These are phyloP conservation scores for Ceyx cyanopectus DNA, from an alignment of 2,113 vertebrate species.

Conservation along the genomic window DNA sequence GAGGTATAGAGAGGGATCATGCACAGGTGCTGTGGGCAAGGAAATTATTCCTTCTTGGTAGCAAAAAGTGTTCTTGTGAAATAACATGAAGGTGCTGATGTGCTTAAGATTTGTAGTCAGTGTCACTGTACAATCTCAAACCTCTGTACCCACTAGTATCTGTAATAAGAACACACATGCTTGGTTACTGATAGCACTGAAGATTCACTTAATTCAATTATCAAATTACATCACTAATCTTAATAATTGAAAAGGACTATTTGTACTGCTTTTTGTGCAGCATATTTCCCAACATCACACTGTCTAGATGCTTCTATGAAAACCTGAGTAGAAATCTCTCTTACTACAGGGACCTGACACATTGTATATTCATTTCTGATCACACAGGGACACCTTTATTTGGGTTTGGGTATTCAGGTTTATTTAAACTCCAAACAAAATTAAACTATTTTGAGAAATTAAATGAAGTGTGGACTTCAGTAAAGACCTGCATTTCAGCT, in stretches of 20 bases:
- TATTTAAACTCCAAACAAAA: not conserved
- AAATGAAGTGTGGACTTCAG: not conserved
- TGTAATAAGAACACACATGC: not conserved
- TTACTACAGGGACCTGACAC: not conserved
- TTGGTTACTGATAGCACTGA: not conserved
- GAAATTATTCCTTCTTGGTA: not conserved
- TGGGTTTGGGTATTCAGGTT: not conserved
- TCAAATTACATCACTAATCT: not conserved
- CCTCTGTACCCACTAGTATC: not conserved
- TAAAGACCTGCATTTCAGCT: not conserved
- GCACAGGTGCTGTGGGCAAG: not conserved
- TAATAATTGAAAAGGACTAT: not conserved
- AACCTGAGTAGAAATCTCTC: not conserved
- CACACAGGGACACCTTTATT: not conserved
- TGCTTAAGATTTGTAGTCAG: fast-evolving
- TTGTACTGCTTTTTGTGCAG: not conserved
- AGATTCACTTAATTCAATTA: not conserved
- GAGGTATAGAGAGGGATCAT: not conserved
- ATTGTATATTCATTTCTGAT: not conserved
- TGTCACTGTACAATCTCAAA: too few relatives aligned
- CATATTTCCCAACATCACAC: not conserved
- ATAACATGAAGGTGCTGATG: not conserved
- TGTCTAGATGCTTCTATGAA: not conserved
- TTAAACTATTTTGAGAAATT: not conserved
- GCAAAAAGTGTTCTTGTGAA: not conserved